Evolutionary conservation across 2,797 vertebrate species (phyloP).

Genomic region (Agapornis canus): DNA sequence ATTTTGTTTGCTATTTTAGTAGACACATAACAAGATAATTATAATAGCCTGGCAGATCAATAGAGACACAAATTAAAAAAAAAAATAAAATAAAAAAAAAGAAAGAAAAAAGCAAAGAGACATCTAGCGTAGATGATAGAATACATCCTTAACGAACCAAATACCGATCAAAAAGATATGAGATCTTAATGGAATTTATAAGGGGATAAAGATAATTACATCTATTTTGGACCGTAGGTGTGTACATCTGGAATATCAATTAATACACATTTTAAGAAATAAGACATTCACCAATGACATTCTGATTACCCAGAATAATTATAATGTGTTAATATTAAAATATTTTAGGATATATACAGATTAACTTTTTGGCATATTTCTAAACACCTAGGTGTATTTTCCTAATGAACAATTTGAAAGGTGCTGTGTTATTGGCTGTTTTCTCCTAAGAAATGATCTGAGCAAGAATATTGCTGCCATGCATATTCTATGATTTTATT

Average conservation of each 20-base stretch:
- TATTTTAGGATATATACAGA: neutral
- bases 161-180: neutral
- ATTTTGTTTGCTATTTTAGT: neutral
- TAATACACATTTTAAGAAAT: neutral
- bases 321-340: neutral
- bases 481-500: neutral
- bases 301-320: neutral
- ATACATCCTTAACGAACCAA: neutral
- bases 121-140: neutral
- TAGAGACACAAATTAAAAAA: neutral
- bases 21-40: neutral
- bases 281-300: neutral
- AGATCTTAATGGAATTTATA: neutral
- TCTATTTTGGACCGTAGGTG: neutral
- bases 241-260: neutral
- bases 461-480: neutral
- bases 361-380: neutral
- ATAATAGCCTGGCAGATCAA: neutral
- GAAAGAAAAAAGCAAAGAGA: neutral
- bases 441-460: neutral
- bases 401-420: neutral
- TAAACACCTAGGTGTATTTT: neutral
- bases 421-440: neutral
- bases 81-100: neutral
- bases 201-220: neutral